Conservation (phyloP, 2,797 vertebrate species). For the Xenops minutus region DNA sequence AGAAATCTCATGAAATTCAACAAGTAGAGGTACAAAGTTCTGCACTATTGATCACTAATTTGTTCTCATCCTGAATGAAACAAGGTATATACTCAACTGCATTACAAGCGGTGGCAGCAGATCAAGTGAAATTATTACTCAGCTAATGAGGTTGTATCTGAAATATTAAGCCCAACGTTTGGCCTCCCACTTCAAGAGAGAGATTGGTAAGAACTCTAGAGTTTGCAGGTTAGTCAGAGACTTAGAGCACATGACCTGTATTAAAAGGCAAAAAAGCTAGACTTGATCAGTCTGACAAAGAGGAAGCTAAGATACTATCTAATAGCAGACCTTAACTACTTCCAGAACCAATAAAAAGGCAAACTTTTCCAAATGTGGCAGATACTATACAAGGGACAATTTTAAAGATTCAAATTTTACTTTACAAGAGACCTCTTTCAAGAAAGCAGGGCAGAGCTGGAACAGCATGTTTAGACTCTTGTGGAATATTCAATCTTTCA, state of each 20-base stretch:
- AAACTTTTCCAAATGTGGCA: neutral
- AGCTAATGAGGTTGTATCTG: neutral
- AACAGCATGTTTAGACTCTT: neutral
- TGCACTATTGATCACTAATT: neutral
- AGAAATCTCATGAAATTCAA: neutral
- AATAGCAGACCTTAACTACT: neutral
- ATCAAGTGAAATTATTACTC: neutral
- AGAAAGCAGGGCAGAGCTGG: neutral
- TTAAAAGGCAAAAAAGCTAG: neutral
- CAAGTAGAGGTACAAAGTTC: neutral
- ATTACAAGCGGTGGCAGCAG: neutral
- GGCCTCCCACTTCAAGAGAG: neutral
- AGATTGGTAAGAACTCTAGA: neutral
- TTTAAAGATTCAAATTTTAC: neutral
- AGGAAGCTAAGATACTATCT: neutral
- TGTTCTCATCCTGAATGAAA: neutral
- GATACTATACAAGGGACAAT: neutral
- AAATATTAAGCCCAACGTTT: neutral
- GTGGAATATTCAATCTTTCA: neutral
- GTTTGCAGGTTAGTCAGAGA: neutral
- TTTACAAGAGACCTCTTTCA: neutral
- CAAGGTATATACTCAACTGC: neutral
- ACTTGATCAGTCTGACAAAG: neutral
- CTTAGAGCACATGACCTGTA: neutral
- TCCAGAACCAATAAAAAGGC: neutral